These are phyloP conservation scores for Cebidichthys violaceus DNA, from an alignment of 2,113 vertebrate species.

Conservation along the genomic window DNA sequence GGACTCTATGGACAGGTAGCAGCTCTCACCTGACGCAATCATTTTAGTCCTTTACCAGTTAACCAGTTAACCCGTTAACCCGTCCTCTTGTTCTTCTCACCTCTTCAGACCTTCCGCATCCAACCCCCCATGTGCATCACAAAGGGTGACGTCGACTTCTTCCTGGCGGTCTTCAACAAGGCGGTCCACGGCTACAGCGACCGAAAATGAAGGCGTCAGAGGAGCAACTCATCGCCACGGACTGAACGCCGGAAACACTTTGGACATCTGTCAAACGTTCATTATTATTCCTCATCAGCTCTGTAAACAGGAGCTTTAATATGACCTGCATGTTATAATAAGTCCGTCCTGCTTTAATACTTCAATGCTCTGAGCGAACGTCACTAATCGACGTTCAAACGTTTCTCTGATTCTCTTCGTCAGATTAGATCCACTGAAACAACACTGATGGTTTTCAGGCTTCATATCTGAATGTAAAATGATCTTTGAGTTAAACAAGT, in stretches of 20 bases:
- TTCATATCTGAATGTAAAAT: not conserved
- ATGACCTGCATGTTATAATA: not conserved
- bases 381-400: too few relatives aligned
- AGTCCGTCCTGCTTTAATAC: not conserved
- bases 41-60: too few relatives aligned
- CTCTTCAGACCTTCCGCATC: slow-evolving; percentile 1
- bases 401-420: too few relatives aligned
- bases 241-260: not conserved
- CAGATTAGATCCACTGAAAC: not conserved
- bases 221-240: not conserved
- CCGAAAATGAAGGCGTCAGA: not conserved
- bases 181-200: not conserved
- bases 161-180: slow-evolving; percentile 5
- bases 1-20: slow-evolving; percentile 91
- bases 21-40: not conserved
- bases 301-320: not conserved
- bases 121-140: slow-evolving; percentile 25
- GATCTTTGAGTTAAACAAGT: too few relatives aligned
- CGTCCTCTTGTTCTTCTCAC: not conserved
- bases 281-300: too few relatives aligned
- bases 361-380: not conserved
- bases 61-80: too few relatives aligned
- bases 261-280: not conserved
- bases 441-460: too few relatives aligned
- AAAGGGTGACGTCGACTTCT: not conserved